Evolutionary conservation across 92 coral and sea anemone genomes (phyloP), one percentile per base, ranked within the genome.

Genomic region (Zoanthus sociatus): DNA sequence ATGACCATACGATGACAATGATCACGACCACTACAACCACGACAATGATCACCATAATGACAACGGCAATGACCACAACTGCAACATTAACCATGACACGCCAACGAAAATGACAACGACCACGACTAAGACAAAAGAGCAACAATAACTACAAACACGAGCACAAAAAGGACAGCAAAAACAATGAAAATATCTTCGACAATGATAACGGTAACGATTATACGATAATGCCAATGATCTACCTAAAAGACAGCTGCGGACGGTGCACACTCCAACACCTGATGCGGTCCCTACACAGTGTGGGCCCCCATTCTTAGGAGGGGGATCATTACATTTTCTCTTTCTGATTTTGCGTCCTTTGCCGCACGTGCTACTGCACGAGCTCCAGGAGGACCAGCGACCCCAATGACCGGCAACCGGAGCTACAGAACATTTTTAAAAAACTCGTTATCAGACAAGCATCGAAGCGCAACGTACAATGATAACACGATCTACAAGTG

Each of bases 401-500:
- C 91, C 91, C 91, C 91, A 88, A 70, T 88, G 91, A 12, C 91
- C 91, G 60, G 68, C 77, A 9, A 88, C 50, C 7, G 91, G 83
- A 20, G 91, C 91, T 88, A 77, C 12, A 33, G 46, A 48, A 9
- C 8, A 33, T 11, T 63, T 6, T 20, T 1, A 33, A 33, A 33
- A 33, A 33, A 33, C 1, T 1, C 3, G 42, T 33, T 33, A 33
- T 33, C 42, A 33, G 42, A 3, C 42, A 33, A 33, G 42, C 42
- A 33, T 1, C 42, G 42, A 33, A 33, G 42, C 3, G 42, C 42
- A 33, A 33, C 42, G 3, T 33, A 3, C 2, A 33, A 33, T 33
- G 42, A 33, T 33, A 33, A 33, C 42, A 33, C 42, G 42, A 33
- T 33, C 42, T 33, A 33, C 3, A 33, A 33, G 42, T 3, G 42